phyloP scores from a whole-genome alignment of 2,797 vertebrate genomes.

The Channa striata region DNA sequence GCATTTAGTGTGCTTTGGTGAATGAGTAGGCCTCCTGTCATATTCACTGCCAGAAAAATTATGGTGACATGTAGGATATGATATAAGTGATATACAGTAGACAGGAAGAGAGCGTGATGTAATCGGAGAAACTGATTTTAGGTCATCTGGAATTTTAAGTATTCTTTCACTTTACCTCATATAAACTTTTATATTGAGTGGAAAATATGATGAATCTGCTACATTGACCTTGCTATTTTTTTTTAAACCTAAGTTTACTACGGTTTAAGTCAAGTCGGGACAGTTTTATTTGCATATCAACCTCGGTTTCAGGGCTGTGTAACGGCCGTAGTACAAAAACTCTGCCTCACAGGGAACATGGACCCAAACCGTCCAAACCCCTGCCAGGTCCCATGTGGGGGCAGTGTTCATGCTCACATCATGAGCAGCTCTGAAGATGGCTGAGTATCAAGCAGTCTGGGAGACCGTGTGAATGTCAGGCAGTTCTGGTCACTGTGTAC shows the following conservation, averaged over 20 bases:
- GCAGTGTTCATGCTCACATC: slow-evolving; percentile 42
- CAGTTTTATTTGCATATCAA: slow-evolving; percentile 20
- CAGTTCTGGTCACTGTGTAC: slow-evolving; percentile 46
- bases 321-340: neutral
- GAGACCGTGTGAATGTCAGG: slow-evolving; percentile 47
- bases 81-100: neutral
- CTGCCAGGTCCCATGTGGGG: slow-evolving; percentile 24
- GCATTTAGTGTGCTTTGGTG: slow-evolving; percentile 27
- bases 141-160: too few species aligned
- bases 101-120: too few species aligned
- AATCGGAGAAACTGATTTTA: too few species aligned
- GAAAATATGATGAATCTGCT: neutral
- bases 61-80: slow-evolving; percentile 6
- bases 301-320: slow-evolving; percentile 7
- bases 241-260: neutral
- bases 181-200: too few species aligned
- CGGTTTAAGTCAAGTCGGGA: neutral
- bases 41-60: slow-evolving; percentile 32
- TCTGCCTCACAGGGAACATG: neutral
- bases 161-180: too few species aligned
- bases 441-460: slow-evolving; percentile 46
- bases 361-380: slow-evolving; percentile 11
- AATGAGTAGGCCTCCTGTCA: slow-evolving; percentile 41
- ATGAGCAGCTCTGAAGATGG: slow-evolving; percentile 46
- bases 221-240: neutral